phyloP scores from a whole-genome alignment of 2,888 invertebrate genomes.

The Gari tellinella region DNA sequence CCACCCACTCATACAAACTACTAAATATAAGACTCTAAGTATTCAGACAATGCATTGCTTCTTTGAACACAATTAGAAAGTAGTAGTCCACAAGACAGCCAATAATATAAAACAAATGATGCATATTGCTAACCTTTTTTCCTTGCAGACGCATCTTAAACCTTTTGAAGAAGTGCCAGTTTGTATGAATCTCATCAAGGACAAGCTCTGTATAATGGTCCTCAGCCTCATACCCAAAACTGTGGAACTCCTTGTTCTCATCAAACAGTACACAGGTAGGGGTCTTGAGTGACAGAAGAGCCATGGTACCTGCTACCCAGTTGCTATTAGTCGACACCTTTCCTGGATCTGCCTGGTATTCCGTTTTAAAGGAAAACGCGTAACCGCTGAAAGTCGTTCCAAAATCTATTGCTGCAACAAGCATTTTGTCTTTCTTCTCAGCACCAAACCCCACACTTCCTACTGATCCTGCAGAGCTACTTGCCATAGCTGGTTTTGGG shows the following conservation, averaged over 20 bases:
- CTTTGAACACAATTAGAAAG: too few species aligned
- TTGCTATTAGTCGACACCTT: slow-evolving; percentile 12
- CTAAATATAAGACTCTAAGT: too few species aligned
- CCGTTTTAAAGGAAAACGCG: slow-evolving; percentile 48
- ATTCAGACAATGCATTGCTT: too few species aligned
- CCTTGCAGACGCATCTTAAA: slow-evolving; percentile 48
- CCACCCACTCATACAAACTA: too few species aligned
- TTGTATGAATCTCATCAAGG: slow-evolving; percentile 23
- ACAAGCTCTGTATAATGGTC: slow-evolving; percentile 39
- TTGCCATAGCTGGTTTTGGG: too few species aligned
- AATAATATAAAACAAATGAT: too few species aligned
- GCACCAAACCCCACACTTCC: too few species aligned
- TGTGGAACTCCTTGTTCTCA: slow-evolving; percentile 36
- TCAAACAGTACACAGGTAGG: slow-evolving; percentile 41
- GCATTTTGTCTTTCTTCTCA: slow-evolving; percentile 48
- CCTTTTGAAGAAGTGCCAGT: slow-evolving; percentile 47
- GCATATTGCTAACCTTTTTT: slow-evolving; percentile 33
- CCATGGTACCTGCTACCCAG: slow-evolving; percentile 20
- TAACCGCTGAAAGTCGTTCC: slow-evolving; percentile 60
- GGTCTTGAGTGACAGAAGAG: slow-evolving; percentile 29
- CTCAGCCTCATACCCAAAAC: slow-evolving; percentile 52
- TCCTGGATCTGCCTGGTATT: slow-evolving; percentile 15
- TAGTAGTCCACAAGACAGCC: too few species aligned
- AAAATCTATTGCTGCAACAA: slow-evolving; percentile 62
- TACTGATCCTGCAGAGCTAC: too few species aligned